Base-by-base conservation (phyloP, 2,113 vertebrate genomes). In the Microcebus griseorufus region DNA sequence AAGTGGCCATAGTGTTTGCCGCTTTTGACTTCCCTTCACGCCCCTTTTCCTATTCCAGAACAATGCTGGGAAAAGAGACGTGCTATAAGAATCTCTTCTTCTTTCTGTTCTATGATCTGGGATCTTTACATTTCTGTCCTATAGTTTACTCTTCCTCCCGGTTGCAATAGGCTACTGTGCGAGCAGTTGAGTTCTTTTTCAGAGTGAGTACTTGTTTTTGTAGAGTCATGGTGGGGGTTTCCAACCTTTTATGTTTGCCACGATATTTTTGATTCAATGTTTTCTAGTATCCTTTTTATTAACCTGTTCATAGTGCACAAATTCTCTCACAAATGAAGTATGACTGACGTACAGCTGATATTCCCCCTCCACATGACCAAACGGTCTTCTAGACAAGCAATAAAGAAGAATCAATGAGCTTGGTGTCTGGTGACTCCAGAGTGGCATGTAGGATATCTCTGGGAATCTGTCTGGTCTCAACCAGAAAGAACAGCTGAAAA, bases 231-330 rank as follows among this genome's bases (percentile, higher is more conserved):
- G 12, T 45, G 32, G 14, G n/a, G n/a, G n/a, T 79, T 79, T 78
- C 17, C 23, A 60, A 13, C 45, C 51, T 80, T 92, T 65, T 25
- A 13, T 82, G 48, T 65, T 90, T 87, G 69, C 55, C 73, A 79
- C 78, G 23, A 5, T 39, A 22, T 29, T 86, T 95, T 79, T 79
- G 62, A 83, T 37, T 51, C 23, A 51, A 17, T 55, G 9, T 37
- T 89, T 97, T 67, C 39, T 69, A 58, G 12, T 39, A 14, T 90
- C n/a, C 88, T 10, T 88, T 95, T 80, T 93, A 84, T 83, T 85
- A 86, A 62, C 23, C 27, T n/a, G 32, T n/a, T 89, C 7, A 67
- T 80, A 62, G 78, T 62, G 79, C 48, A 75, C 20, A 83, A 25
- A 95, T 96, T 69, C 75, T 82, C 69, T 92, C 48, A 82, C 55